A percentile compares a stretch with the other conserved stretches of the same genome.
Conservation (phyloP, 2,888 invertebrate genomes). For the Arge pagana region DNA sequence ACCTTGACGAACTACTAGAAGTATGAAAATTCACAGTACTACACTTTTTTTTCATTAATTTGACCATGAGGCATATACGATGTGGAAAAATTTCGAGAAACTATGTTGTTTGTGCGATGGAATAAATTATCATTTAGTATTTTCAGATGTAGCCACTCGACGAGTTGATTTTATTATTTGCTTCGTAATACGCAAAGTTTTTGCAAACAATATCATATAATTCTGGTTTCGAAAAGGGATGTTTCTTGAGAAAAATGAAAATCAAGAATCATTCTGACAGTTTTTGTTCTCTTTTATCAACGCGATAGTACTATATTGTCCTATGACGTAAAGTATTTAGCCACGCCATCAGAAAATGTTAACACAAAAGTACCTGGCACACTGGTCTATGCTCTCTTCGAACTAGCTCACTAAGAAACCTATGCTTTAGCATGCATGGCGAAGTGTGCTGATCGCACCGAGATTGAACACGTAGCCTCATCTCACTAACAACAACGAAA, state of each 20-base stretch:
- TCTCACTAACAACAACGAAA: no score
- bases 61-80: neutral
- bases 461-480: slow-evolving; percentile 2
- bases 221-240: slow-evolving; percentile 30
- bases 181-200: slow-evolving; percentile 36
- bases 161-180: slow-evolving; percentile 40
- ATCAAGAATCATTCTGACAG: slow-evolving; percentile 33
- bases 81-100: slow-evolving; percentile 5
- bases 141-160: slow-evolving; percentile 34
- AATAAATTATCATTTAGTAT: slow-evolving; percentile 42
- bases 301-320: slow-evolving; percentile 44
- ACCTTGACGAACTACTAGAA: no score
- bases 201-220: slow-evolving; percentile 32
- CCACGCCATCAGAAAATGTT: slow-evolving; percentile 42
- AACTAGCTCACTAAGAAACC: slow-evolving; percentile 44
- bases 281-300: slow-evolving; percentile 26
- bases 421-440: slow-evolving; percentile 48
- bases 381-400: slow-evolving; percentile 53
- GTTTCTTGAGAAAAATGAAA: slow-evolving; percentile 35
- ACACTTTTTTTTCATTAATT: neutral
- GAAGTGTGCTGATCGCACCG: slow-evolving; percentile 39
- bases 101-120: slow-evolving; percentile 39
- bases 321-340: slow-evolving; percentile 45
- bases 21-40: neutral
- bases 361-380: slow-evolving; percentile 54